These are phyloP conservation scores for Drosophila fuyamai DNA, from an alignment of 1,140 invertebrate genomes.

Conservation along the genomic window DNA sequence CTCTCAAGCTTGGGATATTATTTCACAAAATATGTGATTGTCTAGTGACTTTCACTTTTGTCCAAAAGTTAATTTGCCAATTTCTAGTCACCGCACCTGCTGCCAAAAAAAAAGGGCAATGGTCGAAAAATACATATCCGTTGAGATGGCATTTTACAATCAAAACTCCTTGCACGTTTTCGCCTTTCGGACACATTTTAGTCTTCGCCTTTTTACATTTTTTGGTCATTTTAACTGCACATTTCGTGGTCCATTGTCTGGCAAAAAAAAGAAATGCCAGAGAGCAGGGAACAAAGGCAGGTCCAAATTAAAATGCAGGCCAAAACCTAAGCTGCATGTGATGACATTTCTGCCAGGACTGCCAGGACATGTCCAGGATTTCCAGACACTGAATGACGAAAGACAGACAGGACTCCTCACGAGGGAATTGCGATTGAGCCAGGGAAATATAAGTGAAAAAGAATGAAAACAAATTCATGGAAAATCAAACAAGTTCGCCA, in stretches of 20 bases:
- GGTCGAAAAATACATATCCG: slow-evolving; percentile 2
- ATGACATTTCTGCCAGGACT: slow-evolving; percentile 17
- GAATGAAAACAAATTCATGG: background rate
- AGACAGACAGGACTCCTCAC: slow-evolving; percentile 2
- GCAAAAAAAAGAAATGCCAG: background rate
- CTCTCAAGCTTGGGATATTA: background rate
- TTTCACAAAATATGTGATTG: background rate
- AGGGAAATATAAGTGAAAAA: background rate
- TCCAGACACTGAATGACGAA: background rate
- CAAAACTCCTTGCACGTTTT: slow-evolving; percentile 58
- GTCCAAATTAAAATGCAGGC: slow-evolving; percentile 64
- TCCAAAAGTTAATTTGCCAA: slow-evolving; percentile 13
- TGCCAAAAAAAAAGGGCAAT: slow-evolving; percentile 4
- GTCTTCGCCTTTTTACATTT: background rate
- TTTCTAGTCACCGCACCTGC: slow-evolving; percentile 18
- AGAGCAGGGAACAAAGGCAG: background rate
- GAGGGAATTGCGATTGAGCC: slow-evolving; percentile 1
- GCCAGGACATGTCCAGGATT: slow-evolving; percentile 20
- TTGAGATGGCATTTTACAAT: slow-evolving; percentile 41
- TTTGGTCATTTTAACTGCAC: slow-evolving; percentile 11
- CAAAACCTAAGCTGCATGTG: slow-evolving; percentile 48
- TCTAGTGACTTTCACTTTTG: background rate
- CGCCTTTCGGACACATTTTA: slow-evolving; percentile 37
- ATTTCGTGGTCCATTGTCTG: slow-evolving; percentile 42
- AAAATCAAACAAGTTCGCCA: slow-evolving; percentile 4